Percentiles rank a stretch among this genome's conserved stretches.
These are phyloP conservation scores for Agrypnus murinus DNA, from an alignment of 2,888 invertebrate genomes.

Conservation along the genomic window DNA sequence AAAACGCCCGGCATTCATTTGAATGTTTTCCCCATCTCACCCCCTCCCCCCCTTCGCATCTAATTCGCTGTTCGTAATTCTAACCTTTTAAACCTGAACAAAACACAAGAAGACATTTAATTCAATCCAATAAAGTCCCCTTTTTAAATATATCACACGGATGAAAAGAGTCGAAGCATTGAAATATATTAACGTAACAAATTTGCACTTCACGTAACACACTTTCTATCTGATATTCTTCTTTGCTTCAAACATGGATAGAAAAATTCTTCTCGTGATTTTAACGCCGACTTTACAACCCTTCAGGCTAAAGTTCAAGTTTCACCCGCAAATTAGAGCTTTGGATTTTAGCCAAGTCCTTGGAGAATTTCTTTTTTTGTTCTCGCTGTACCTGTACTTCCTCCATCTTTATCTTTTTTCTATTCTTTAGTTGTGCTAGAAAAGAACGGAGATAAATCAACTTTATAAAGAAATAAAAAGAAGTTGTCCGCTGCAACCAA, in stretches of 20 bases:
- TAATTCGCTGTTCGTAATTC: conserved; percentile 19
- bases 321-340: conserved; percentile 45
- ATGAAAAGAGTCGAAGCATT: conserved; percentile 21
- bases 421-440: background rate
- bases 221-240: conserved; percentile 7
- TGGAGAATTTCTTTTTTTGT: conserved; percentile 9
- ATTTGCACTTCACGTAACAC: conserved; percentile 25
- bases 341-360: conserved; percentile 43
- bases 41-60: background rate
- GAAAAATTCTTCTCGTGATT: conserved; percentile 29
- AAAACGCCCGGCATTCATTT: conserved; percentile 17
- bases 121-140: conserved; percentile 20
- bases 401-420: conserved; percentile 6
- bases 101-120: conserved; percentile 31
- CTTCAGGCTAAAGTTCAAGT: conserved; percentile 44
- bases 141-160: conserved; percentile 30
- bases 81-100: conserved; percentile 31
- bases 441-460: conserved; percentile 11
- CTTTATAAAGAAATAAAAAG: conserved; percentile 20
- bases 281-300: conserved; percentile 35
- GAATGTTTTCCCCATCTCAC: conserved; percentile 1
- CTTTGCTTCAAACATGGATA: background rate
- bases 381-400: conserved; percentile 14
- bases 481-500: conserved; percentile 25
- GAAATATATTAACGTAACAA: conserved; percentile 13